Percentiles rank a stretch among this genome's conserved stretches.
Conservation (phyloP, 2,797 vertebrate species). For the Betta splendens region DNA sequence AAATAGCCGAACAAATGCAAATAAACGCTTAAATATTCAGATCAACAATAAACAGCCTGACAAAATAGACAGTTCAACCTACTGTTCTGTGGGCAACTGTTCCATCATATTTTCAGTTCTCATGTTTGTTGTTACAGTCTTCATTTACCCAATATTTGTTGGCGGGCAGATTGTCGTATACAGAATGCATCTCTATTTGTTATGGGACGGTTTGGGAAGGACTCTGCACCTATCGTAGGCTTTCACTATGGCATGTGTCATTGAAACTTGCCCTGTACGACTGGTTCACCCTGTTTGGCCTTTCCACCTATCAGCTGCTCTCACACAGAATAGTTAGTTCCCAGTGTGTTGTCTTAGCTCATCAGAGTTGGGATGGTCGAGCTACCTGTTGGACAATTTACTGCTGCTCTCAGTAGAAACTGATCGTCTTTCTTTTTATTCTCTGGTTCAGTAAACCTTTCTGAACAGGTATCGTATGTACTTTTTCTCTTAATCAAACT, state of each 20-base stretch:
- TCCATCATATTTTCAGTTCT: constrained; percentile 17
- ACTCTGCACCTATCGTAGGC: not conserved
- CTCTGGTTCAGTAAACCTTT: not conserved
- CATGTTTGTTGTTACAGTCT: constrained; percentile 8
- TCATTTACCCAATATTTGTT: constrained; percentile 29
- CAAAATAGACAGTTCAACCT: constrained; percentile 35
- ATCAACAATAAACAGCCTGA: constrained; percentile 56
- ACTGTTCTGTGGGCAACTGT: constrained; percentile 31
- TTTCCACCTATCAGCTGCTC: constrained; percentile 45
- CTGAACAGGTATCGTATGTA: constrained; percentile 52
- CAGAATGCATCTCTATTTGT: not conserved
- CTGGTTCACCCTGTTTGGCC: constrained; percentile 54
- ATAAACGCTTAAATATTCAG: constrained; percentile 55
- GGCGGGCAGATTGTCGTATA: not conserved
- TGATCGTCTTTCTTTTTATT: constrained; percentile 16
- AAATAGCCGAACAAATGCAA: constrained; percentile 52
- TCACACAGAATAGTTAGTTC: constrained; percentile 18
- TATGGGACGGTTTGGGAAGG: constrained; percentile 3
- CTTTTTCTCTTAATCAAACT: constrained; percentile 9
- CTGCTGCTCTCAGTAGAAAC: constrained; percentile 1
- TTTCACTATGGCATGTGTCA: constrained; percentile 18
- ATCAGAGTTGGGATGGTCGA: constrained; percentile 38
- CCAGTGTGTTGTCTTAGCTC: not conserved
- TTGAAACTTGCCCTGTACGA: constrained; percentile 65
- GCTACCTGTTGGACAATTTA: constrained; percentile 16